phyloP scores from a whole-genome alignment of 2,888 invertebrate species.

The Liopterus haemorrhoidalis region DNA sequence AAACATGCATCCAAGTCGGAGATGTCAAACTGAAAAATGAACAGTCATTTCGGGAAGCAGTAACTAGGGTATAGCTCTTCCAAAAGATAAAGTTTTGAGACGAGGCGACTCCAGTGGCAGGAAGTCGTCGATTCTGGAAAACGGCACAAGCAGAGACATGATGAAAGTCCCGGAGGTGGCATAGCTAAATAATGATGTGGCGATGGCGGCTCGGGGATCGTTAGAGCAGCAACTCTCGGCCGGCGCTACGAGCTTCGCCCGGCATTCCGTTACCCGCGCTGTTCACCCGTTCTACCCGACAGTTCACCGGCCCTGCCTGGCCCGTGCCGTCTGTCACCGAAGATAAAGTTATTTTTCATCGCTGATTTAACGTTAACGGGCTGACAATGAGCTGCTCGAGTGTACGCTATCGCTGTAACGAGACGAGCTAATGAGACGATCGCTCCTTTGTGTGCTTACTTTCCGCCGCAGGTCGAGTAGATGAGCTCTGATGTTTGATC shows the following conservation, averaged over 20 bases:
- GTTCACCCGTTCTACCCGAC: background rate
- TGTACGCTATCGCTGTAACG: too few species aligned
- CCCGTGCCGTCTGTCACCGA: background rate
- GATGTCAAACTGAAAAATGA: constrained; percentile 21
- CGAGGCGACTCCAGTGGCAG: constrained; percentile 42
- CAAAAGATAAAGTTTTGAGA: constrained; percentile 42
- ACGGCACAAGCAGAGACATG: constrained; percentile 32
- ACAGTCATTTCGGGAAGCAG: constrained; percentile 21
- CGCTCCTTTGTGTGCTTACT: too few species aligned
- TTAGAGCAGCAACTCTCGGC: constrained; percentile 1
- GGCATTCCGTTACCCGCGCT: too few species aligned
- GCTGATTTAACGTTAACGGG: too few species aligned
- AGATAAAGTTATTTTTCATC: too few species aligned
- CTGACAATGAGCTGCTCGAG: background rate
- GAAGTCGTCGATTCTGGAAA: constrained; percentile 44
- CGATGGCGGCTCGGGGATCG: background rate
- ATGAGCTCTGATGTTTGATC: too few species aligned
- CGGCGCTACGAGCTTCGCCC: background rate
- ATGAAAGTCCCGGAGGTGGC: constrained; percentile 16
- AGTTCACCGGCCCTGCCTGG: background rate
- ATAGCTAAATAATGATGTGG: constrained; percentile 21
- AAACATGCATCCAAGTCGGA: constrained; percentile 10
- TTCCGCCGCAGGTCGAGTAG: too few species aligned
- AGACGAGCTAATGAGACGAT: too few species aligned
- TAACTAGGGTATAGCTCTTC: constrained; percentile 20